phyloP scores from a whole-genome alignment of 2,797 vertebrate genomes.

The Tympanoctomys barrerae region DNA sequence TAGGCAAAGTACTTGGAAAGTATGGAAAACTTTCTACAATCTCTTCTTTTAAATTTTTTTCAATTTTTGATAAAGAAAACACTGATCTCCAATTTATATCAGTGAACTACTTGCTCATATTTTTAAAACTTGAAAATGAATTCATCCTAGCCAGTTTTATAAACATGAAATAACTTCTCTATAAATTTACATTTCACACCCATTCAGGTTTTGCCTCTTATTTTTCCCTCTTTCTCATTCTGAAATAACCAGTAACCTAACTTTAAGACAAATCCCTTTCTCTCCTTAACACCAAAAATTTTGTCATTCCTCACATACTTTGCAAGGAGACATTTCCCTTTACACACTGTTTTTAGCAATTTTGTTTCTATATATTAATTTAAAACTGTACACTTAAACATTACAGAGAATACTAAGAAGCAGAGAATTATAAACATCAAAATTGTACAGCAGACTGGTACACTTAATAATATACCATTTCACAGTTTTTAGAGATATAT shows the following conservation, averaged over 20 bases:
- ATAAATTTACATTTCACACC: neutral
- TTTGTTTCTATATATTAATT: neutral
- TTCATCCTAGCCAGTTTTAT: neutral
- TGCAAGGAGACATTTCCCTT: constrained; percentile 7
- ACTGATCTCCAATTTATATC: constrained; percentile 2
- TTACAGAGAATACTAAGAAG: constrained; percentile 16
- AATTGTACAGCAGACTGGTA: neutral
- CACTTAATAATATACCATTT: neutral
- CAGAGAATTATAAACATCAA: neutral
- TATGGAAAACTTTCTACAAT: neutral
- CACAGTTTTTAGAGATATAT: neutral
- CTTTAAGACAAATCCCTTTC: constrained; percentile 10
- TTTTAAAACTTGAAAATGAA: neutral
- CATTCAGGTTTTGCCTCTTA: neutral
- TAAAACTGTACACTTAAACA: neutral
- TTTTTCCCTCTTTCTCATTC: constrained; percentile 34
- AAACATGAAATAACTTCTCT: neutral
- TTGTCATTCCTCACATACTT: neutral
- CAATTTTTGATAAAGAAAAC: neutral
- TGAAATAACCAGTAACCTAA: constrained; percentile 21
- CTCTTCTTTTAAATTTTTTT: neutral
- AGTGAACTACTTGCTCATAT: neutral
- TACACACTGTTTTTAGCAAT: neutral
- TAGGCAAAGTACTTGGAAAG: neutral
- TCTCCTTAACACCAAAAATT: neutral